Percentiles rank a stretch among this genome's conserved stretches.
These are phyloP conservation scores for Bucorvus abyssinicus DNA, from an alignment of 2,797 vertebrate species.

Conservation along the genomic window DNA sequence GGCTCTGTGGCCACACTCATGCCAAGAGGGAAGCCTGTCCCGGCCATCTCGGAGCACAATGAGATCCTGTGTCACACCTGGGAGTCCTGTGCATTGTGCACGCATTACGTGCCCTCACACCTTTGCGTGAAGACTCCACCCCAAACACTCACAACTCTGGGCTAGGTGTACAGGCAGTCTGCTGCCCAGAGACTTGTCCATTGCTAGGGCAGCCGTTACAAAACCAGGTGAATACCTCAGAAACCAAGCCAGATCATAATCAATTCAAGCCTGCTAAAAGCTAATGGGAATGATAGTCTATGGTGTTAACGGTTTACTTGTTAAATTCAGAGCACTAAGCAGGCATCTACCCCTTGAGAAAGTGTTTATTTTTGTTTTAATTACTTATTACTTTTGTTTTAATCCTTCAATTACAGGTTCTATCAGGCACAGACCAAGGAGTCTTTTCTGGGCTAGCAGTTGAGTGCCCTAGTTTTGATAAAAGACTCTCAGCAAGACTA, in stretches of 20 bases:
- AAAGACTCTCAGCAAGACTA: not conserved
- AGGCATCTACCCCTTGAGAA: not conserved
- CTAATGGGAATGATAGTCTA: not conserved
- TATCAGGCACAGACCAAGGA: not conserved
- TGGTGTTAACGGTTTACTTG: not conserved
- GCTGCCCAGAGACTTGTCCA: not conserved
- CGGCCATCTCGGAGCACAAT: accelerated
- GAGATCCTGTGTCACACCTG: not conserved
- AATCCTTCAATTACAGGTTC: not conserved
- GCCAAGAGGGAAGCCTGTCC: not conserved
- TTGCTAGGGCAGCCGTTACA: not conserved
- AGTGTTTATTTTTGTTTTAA: not conserved
- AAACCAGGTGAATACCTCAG: not conserved
- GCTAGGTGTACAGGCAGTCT: accelerated
- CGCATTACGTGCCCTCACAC: accelerated
- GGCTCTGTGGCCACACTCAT: not conserved
- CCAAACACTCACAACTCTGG: accelerated
- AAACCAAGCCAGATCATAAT: not conserved
- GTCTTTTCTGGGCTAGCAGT: not conserved
- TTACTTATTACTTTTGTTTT: not conserved
- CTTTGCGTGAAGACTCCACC: accelerated
- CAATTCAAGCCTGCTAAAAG: not conserved
- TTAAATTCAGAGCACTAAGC: not conserved
- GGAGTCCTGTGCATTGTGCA: too few relatives aligned
- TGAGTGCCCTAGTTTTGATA: not conserved